Evolutionary conservation across 2,888 invertebrate genomes (phyloP), one percentile per base, ranked within the genome.

Genomic region (Elmis aenea): DNA sequence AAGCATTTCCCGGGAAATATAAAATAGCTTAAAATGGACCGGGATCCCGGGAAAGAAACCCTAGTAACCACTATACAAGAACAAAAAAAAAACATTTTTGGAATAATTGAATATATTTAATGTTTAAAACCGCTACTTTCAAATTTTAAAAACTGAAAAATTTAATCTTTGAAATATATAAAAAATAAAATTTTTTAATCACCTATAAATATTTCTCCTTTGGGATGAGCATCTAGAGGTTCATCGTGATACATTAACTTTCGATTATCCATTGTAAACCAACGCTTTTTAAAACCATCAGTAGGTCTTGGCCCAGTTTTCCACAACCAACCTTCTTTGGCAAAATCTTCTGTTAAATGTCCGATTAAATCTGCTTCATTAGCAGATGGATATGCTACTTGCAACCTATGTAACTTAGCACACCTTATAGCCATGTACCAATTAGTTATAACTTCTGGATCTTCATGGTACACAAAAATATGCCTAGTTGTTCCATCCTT

Each of bases 221-320:
- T 91, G 0, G 92, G 89, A 69, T 85, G 85, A 2, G 91, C 86
- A 58, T 89, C 88, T 62, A 91, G 68, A 1, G 85, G 84, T 57
- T 89, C 87, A 58, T 89, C 86, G 56, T 90, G 88, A 59, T 93
- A 93, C 89, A 91, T 91, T n/a, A 93, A 71, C 63, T 90, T 91
- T 46, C 92, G 76, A 55, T 85, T 83, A 54, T 91, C 91, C 24
- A 93, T 66, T 0, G 89, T 89, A 63, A 91, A 91, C 92, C 92
- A 93, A 27, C 92, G 70, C 50, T 85, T 81, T 49, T 86, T 81
- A 60, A 87, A 91, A 0, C 85, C 84, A 59, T 92, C 91, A 3
- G 80, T 81, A 2, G 77, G 74, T 38, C 83, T 71, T 0, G 92
- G 92, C 0, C 92, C 92, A 1, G 90, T 91, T 71, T 93, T 93